A percentile compares a stretch with the other conserved stretches of the same genome.
phyloP scores from a whole-genome alignment of 2,113 vertebrate species.

The Varanus komodoensis region DNA sequence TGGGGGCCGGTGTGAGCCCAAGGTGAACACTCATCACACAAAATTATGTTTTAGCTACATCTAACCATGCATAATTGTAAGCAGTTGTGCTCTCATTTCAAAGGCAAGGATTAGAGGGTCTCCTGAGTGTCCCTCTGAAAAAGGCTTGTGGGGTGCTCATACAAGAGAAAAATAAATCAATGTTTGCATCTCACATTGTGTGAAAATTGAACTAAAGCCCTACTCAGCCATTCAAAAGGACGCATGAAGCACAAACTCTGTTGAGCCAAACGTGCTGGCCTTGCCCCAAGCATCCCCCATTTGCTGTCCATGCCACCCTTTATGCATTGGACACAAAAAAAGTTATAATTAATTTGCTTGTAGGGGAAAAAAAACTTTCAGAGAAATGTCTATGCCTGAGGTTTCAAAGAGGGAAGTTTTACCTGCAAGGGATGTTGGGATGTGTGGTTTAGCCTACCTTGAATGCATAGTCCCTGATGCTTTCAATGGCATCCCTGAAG shows the following conservation, averaged over 20 bases:
- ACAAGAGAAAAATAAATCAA: neutral
- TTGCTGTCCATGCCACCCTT: neutral
- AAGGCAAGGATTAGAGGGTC: neutral
- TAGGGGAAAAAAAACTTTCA: too few relatives aligned
- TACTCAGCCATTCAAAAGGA: neutral
- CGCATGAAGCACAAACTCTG: neutral
- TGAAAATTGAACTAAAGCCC: neutral
- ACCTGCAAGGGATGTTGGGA: neutral
- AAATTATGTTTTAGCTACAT: too few relatives aligned
- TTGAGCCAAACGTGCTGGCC: too few relatives aligned
- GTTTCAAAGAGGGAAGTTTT: neutral
- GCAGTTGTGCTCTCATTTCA: neutral
- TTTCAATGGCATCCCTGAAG: slow-evolving; percentile 91
- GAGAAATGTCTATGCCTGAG: neutral
- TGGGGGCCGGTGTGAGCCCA: neutral
- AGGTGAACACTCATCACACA: too few relatives aligned
- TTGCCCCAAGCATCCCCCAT: neutral
- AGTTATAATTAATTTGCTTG: neutral
- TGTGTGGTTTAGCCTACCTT: slow-evolving; percentile 73
- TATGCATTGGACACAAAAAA: too few relatives aligned
- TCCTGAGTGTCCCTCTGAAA: neutral
- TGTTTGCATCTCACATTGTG: neutral
- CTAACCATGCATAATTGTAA: too few relatives aligned
- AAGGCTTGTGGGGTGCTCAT: neutral
- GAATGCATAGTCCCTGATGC: slow-evolving; percentile 90